Conservation (phyloP, 2,888 invertebrate species). For the Teleiodes luculella region DNA sequence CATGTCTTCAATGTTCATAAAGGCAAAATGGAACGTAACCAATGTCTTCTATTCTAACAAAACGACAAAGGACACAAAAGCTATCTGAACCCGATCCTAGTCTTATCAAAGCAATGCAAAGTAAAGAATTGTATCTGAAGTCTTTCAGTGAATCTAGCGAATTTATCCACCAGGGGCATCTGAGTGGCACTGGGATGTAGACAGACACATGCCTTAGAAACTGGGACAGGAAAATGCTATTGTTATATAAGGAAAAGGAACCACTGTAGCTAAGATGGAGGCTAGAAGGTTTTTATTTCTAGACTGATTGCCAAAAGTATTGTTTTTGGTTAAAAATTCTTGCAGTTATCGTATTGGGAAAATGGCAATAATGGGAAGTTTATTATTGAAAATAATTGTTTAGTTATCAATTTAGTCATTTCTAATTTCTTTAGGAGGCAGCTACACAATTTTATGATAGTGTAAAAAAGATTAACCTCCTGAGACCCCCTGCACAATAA, state of each 20-base stretch:
- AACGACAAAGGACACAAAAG: not conserved
- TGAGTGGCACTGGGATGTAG: not conserved
- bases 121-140: not conserved
- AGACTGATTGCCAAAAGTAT: not conserved
- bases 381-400: too few species aligned
- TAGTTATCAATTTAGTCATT: too few species aligned
- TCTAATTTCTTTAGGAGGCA: too few species aligned
- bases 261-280: not conserved
- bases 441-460: too few species aligned
- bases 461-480: too few species aligned
- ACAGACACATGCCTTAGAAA: not conserved
- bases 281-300: not conserved
- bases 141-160: not conserved
- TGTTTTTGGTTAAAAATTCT: too few species aligned
- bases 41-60: too few species aligned
- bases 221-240: not conserved
- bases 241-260: not conserved
- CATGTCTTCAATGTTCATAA: too few species aligned
- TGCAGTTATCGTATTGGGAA: too few species aligned
- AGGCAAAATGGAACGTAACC: too few species aligned
- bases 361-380: too few species aligned
- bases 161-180: slow-evolving; percentile 1
- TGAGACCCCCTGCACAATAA: too few species aligned
- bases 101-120: not conserved
- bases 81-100: not conserved